phyloP scores from a whole-genome alignment of 2,113 vertebrate species.

The Daphoenositta chrysoptera region DNA sequence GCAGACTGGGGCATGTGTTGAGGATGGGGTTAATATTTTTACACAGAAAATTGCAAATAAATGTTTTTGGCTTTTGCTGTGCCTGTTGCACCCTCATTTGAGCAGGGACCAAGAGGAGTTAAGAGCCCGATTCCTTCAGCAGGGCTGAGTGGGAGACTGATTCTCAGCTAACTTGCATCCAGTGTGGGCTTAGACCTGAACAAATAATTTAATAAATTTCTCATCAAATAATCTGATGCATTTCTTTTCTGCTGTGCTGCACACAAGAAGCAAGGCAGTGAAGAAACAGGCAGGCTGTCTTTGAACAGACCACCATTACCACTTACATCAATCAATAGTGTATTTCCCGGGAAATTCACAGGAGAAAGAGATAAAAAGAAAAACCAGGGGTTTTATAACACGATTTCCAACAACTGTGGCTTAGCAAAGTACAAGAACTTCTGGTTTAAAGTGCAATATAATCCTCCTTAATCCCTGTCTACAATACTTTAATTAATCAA shows the following conservation, averaged over 20 bases:
- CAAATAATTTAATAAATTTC: not conserved
- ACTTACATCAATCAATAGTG: not conserved
- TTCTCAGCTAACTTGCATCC: not conserved
- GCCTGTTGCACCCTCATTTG: too few species aligned
- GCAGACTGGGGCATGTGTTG: rapidly evolving
- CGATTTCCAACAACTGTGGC: not conserved
- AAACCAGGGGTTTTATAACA: not conserved
- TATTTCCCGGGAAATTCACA: not conserved
- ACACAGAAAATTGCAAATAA: not conserved
- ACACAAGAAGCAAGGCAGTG: not conserved
- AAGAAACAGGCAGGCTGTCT: not conserved
- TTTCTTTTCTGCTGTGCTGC: not conserved
- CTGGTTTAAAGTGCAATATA: not conserved
- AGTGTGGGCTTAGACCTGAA: not conserved
- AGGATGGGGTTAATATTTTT: not conserved
- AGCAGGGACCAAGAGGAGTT: not conserved
- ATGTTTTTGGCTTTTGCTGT: not conserved
- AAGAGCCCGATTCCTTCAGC: not conserved
- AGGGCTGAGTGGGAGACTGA: not conserved
- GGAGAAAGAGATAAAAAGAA: not conserved
- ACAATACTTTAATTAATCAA: not conserved
- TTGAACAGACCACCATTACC: not conserved
- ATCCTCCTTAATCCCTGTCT: not conserved
- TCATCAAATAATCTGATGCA: not conserved
- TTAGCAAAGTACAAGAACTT: not conserved